phyloP scores from a whole-genome alignment of 2,113 vertebrate species.

The Pedetes capensis region DNA sequence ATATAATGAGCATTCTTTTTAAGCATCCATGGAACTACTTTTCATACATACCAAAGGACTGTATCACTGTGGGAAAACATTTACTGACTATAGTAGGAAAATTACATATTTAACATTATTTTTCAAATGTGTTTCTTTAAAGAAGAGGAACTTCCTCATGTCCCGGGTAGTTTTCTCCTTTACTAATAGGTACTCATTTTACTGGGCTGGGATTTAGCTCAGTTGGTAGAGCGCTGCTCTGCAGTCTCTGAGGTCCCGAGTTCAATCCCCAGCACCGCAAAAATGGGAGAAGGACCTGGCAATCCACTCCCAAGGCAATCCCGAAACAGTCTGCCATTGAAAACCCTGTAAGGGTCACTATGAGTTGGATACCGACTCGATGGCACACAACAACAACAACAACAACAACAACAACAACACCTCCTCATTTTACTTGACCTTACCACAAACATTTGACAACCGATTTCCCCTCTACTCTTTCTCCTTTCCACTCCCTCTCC shows the following conservation, averaged over 20 bases:
- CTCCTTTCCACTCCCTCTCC: too few species aligned
- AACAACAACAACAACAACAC: too few species aligned
- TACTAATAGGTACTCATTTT: not conserved
- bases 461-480: not conserved
- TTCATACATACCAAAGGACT: not conserved
- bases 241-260: too few species aligned
- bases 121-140: not conserved
- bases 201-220: too few species aligned
- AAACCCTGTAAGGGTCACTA: too few species aligned
- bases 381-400: too few species aligned
- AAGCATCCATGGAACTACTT: not conserved
- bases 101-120: not conserved
- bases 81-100: not conserved
- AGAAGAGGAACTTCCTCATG: not conserved
- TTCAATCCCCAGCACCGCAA: too few species aligned
- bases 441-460: not conserved
- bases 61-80: not conserved
- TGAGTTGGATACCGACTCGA: too few species aligned
- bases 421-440: not conserved
- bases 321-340: too few species aligned
- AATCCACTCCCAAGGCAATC: too few species aligned
- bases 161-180: not conserved
- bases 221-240: too few species aligned
- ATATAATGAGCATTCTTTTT: not conserved
- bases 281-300: too few species aligned